Conservation (phyloP, 2,888 invertebrate genomes). For the Dryobota labecula region DNA sequence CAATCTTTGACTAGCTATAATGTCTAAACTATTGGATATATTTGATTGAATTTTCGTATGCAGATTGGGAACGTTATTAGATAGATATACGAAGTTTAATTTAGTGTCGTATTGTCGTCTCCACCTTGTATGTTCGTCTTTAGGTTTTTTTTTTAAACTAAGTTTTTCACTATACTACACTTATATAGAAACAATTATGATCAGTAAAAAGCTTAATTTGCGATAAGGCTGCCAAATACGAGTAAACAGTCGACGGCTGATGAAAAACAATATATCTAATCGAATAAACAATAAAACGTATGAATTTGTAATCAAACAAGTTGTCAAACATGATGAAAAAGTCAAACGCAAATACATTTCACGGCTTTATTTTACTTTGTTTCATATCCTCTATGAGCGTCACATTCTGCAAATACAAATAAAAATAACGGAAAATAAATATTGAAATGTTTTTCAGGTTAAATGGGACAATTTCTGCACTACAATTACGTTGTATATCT, state of each 20-base stretch:
- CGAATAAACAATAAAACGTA: slow-evolving; percentile 8
- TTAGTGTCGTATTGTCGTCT: no score
- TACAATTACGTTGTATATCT: slow-evolving; percentile 12
- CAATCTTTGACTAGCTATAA: no score
- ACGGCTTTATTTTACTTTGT: slow-evolving; percentile 20
- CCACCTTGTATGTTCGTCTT: no score
- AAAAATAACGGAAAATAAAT: not conserved
- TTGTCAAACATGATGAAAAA: slow-evolving; percentile 22
- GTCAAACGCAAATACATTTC: slow-evolving; percentile 8
- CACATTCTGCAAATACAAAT: not conserved
- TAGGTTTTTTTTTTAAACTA: no score
- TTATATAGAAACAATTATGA: no score
- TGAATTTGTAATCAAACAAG: slow-evolving; percentile 43
- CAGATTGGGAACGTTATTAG: no score
- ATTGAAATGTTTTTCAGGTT: not conserved
- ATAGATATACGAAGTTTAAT: no score
- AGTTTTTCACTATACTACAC: no score
- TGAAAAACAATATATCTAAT: slow-evolving; percentile 10
- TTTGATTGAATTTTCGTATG: no score
- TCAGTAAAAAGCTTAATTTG: not conserved
- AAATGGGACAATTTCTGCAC: slow-evolving; percentile 16
- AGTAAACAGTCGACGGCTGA: not conserved
- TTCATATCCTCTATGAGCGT: slow-evolving; percentile 1
- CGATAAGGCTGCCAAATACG: not conserved
- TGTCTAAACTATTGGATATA: no score